Evolutionary conservation across 35 echinoderm and acorn worm species (phyloP).

Genomic region (Eucidaris tribuloides): DNA sequence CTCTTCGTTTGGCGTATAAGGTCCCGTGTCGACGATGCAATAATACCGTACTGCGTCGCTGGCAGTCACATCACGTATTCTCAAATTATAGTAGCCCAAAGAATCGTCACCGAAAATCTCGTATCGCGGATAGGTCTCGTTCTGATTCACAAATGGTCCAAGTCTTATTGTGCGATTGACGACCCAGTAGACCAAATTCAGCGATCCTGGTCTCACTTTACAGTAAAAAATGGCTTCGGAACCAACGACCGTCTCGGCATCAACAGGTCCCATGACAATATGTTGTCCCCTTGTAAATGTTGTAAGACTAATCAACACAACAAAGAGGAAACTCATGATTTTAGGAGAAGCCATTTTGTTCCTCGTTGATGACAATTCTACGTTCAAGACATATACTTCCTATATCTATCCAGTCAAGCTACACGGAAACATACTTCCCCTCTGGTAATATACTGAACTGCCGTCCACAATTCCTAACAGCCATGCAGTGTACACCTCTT

Average conservation of each 20-base stretch:
- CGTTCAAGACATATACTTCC: too few relatives aligned
- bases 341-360: too few relatives aligned
- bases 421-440: too few relatives aligned
- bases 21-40: background rate
- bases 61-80: background rate
- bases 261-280: constrained; percentile 4
- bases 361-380: too few relatives aligned
- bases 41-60: background rate
- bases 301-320: too few relatives aligned
- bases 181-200: constrained; percentile 1
- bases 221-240: background rate
- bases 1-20: background rate
- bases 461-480: too few relatives aligned
- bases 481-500: too few relatives aligned
- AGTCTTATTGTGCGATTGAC: background rate
- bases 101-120: background rate
- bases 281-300: too few relatives aligned
- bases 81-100: background rate
- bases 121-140: background rate
- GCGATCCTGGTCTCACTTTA: background rate
- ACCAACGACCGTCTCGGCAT: background rate
- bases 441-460: too few relatives aligned
- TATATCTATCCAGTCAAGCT: too few relatives aligned
- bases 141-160: background rate
- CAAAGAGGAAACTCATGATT: too few relatives aligned